Percentiles rank a stretch among this genome's conserved stretches.
phyloP scores from a whole-genome alignment of 2,797 vertebrate species.

The Neostethus bicornis region DNA sequence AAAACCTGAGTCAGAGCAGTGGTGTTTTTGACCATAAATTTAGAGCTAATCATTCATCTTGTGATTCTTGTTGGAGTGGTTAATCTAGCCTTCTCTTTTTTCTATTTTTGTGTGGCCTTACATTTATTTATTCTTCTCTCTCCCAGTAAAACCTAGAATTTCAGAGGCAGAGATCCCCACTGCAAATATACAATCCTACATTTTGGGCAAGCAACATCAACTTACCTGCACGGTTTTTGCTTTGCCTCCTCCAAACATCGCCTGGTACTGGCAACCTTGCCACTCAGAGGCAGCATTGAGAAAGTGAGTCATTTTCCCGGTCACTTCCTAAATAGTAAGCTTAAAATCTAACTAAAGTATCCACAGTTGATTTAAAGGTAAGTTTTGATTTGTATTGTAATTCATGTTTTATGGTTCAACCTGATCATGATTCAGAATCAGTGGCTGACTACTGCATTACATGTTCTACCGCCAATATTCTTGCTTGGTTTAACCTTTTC shows the following conservation, averaged over 20 bases:
- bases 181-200: slow-evolving; percentile 66
- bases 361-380: background rate
- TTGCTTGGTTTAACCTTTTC: background rate
- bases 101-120: slow-evolving; percentile 15
- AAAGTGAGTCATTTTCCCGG: slow-evolving; percentile 67
- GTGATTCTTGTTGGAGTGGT: slow-evolving; percentile 36
- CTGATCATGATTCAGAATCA: background rate
- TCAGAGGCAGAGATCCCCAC: slow-evolving; percentile 79
- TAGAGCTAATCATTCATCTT: slow-evolving; percentile 47
- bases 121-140: slow-evolving; percentile 3
- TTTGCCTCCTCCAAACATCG: slow-evolving; percentile 78
- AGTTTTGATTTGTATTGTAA: background rate
- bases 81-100: slow-evolving; percentile 33
- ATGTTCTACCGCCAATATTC: background rate
- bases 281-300: slow-evolving; percentile 21
- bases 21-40: slow-evolving; percentile 61
- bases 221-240: slow-evolving; percentile 85
- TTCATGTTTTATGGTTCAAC: background rate
- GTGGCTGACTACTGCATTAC: background rate
- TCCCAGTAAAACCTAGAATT: slow-evolving; percentile 87
- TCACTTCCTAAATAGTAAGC: slow-evolving; percentile 2
- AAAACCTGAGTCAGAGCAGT: slow-evolving; percentile 36
- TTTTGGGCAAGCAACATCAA: slow-evolving; percentile 68
- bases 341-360: background rate
- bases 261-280: slow-evolving; percentile 86